Conservation (phyloP, 1,140 invertebrate genomes). For the Trichogramma pretiosum region DNA sequence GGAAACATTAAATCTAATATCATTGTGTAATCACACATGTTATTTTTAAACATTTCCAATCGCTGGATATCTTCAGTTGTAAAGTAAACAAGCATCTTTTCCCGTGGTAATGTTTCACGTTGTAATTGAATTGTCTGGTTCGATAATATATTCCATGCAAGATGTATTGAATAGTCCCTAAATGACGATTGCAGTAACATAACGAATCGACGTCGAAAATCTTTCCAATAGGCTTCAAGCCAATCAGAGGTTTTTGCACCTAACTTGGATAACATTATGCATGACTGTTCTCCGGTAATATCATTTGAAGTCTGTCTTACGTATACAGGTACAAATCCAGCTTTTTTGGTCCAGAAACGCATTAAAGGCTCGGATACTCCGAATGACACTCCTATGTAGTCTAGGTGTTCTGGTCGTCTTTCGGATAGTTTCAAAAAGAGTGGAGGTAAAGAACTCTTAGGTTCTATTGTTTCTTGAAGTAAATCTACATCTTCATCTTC, state of each 20-base stretch:
- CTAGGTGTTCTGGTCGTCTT: constrained; percentile 72
- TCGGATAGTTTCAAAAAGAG: constrained; percentile 71
- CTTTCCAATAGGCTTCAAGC: constrained; percentile 70
- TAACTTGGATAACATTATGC: constrained; percentile 84
- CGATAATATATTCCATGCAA: constrained; percentile 66
- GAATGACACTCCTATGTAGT: constrained; percentile 93
- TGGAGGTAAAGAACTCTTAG: constrained; percentile 59
- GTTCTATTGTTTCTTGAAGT: constrained; percentile 56
- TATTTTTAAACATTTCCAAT: constrained; percentile 83
- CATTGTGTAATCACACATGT: constrained; percentile 89
- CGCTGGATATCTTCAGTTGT: constrained; percentile 80
- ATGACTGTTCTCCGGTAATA: constrained; percentile 93
- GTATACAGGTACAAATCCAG: constrained; percentile 82
- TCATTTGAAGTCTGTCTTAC: constrained; percentile 87
- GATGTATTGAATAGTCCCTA: constrained; percentile 55
- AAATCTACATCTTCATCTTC: too few species aligned
- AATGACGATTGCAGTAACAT: constrained; percentile 72
- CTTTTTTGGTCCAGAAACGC: constrained; percentile 90
- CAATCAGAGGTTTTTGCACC: constrained; percentile 50
- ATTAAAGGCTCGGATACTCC: constrained; percentile 76
- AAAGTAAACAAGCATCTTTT: constrained; percentile 63
- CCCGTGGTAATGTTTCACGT: constrained; percentile 46
- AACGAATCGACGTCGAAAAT: constrained; percentile 76
- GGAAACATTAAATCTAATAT: constrained; percentile 83
- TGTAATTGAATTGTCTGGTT: constrained; percentile 53